phyloP scores from a whole-genome alignment of 1,140 invertebrate species.

The Euura lappo region DNA sequence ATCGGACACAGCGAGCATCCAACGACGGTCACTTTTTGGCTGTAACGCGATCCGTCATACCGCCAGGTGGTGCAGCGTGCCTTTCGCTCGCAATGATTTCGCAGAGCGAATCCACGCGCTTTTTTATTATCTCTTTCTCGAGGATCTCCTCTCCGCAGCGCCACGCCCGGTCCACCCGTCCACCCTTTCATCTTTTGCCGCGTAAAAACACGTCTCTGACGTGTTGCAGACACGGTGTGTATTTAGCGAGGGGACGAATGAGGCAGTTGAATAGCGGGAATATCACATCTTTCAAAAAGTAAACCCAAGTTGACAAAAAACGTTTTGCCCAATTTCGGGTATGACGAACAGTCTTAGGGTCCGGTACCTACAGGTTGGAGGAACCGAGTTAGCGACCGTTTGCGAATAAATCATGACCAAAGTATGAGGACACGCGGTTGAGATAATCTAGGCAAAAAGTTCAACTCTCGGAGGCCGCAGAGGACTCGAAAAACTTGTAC shows the following conservation, averaged over 20 bases:
- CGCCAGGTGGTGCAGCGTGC: neutral
- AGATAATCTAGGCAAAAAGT: neutral
- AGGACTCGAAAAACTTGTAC: neutral
- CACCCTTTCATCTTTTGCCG: neutral
- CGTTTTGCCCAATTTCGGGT: neutral
- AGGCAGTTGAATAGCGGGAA: neutral
- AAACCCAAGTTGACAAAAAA: neutral
- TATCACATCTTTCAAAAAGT: neutral
- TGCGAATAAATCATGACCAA: neutral
- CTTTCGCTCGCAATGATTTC: neutral
- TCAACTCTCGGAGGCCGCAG: neutral
- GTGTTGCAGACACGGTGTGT: neutral
- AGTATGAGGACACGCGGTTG: neutral
- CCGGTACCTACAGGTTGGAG: too few relatives aligned
- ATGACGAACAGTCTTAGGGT: neutral
- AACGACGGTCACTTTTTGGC: neutral
- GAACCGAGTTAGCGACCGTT: neutral
- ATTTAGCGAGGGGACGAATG: neutral
- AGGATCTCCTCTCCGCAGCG: conserved; percentile 29
- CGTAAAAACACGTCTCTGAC: neutral
- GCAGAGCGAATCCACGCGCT: conserved; percentile 16
- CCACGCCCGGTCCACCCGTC: conserved; percentile 1
- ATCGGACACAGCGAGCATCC: too few relatives aligned
- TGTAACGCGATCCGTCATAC: neutral
- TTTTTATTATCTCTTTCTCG: conserved; percentile 25